Percentiles rank a stretch among this genome's conserved stretches.
These are phyloP conservation scores for Porites australiensis DNA, from an alignment of 64 coral and sea anemone species.

Conservation along the genomic window DNA sequence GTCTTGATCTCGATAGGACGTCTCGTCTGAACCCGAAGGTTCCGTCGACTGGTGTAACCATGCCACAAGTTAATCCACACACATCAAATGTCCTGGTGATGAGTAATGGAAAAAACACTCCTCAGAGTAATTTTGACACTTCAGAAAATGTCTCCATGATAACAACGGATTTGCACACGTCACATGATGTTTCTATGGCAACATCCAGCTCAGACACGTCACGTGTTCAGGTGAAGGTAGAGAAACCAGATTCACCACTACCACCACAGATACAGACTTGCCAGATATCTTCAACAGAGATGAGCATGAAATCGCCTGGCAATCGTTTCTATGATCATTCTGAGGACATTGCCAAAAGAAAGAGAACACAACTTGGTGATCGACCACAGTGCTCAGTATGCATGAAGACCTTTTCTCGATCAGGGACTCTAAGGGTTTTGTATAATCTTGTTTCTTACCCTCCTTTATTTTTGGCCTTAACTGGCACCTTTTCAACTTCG, in stretches of 20 bases:
- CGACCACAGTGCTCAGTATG: slow-evolving; percentile 13
- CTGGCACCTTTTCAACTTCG: neutral
- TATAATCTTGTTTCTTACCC: neutral
- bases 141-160: too few species aligned
- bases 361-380: neutral
- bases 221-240: neutral
- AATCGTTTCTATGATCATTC: neutral
- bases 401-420: slow-evolving; percentile 14
- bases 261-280: neutral
- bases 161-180: neutral
- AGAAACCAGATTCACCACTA: neutral
- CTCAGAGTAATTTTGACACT: too few species aligned
- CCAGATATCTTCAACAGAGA: neutral
- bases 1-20: too few species aligned
- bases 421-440: slow-evolving; percentile 20
- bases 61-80: too few species aligned
- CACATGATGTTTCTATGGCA: neutral
- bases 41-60: too few species aligned
- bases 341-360: neutral
- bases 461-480: neutral
- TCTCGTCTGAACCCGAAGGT: too few species aligned
- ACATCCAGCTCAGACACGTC: neutral
- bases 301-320: neutral
- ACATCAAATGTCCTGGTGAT: too few species aligned
- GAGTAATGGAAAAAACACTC: too few species aligned